Conservation (phyloP, 2,797 vertebrate genomes). For the Heteromormyrus szaboi region DNA sequence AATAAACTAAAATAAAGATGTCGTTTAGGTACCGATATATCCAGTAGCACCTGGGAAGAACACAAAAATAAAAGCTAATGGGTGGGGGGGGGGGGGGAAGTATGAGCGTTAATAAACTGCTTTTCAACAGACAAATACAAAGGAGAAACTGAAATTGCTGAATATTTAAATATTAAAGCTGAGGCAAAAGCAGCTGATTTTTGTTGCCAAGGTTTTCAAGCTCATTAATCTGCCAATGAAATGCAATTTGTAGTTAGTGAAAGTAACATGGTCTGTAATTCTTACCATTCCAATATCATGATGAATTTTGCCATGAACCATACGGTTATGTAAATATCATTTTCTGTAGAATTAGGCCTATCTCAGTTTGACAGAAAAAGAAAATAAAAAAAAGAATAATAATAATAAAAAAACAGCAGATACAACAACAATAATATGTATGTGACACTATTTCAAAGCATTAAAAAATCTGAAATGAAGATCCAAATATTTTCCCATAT, state of each 20-base stretch:
- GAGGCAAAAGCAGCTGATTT: not conserved
- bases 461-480: conserved; percentile 1
- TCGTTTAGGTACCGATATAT: conserved; percentile 33
- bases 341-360: not conserved
- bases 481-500: not conserved
- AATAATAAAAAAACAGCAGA: not conserved
- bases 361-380: too few species aligned
- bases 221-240: not conserved
- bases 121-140: conserved; percentile 3
- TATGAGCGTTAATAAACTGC: conserved; percentile 10
- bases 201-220: not conserved
- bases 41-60: conserved; percentile 21
- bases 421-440: not conserved
- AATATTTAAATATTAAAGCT: not conserved
- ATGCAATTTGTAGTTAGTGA: not conserved
- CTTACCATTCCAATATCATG: not conserved
- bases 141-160: conserved; percentile 15
- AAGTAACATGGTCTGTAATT: not conserved
- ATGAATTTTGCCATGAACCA: not conserved
- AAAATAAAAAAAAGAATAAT: too few species aligned
- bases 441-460: not conserved
- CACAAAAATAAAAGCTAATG: conserved; percentile 31
- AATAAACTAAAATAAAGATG: not conserved
- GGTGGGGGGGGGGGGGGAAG: not conserved
- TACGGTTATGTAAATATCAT: not conserved